phyloP scores from a whole-genome alignment of 2,888 invertebrate genomes.

The Nephrocerus scutellatus region DNA sequence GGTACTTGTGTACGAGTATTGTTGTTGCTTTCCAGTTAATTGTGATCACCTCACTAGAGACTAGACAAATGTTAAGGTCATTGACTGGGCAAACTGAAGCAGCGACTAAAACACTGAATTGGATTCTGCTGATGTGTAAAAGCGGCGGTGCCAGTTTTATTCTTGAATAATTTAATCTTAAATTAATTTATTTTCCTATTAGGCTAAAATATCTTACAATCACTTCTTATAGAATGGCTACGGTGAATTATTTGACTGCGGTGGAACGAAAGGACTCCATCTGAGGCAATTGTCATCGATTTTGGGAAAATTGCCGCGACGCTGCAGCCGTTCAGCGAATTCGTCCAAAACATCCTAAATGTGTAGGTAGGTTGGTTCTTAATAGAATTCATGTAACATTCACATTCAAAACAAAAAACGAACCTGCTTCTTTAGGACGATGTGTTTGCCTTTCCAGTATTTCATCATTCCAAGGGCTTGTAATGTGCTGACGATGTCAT shows the following conservation, averaged over 20 bases:
- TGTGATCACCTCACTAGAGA: too few species aligned
- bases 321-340: slow-evolving; percentile 74
- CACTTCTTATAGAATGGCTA: too few species aligned
- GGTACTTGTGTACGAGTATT: too few species aligned
- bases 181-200: too few species aligned
- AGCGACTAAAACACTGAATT: too few species aligned
- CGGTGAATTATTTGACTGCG: slow-evolving; percentile 42
- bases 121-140: too few species aligned
- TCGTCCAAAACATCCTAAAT: slow-evolving; percentile 86
- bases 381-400: background rate
- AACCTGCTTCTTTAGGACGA: slow-evolving; percentile 89
- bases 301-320: slow-evolving; percentile 72
- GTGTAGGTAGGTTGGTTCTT: background rate
- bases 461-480: slow-evolving; percentile 96
- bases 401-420: slow-evolving; percentile 22
- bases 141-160: too few species aligned
- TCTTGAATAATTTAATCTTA: too few species aligned
- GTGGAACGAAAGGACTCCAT: slow-evolving; percentile 75
- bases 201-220: too few species aligned
- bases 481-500: slow-evolving; percentile 95
- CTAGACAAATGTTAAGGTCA: too few species aligned
- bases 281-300: slow-evolving; percentile 81
- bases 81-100: too few species aligned
- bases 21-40: too few species aligned
- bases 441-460: slow-evolving; percentile 98